Evolutionary conservation across 2,888 invertebrate species (phyloP), one percentile per base, ranked within the genome.

Genomic region (Phasia obesa): DNA sequence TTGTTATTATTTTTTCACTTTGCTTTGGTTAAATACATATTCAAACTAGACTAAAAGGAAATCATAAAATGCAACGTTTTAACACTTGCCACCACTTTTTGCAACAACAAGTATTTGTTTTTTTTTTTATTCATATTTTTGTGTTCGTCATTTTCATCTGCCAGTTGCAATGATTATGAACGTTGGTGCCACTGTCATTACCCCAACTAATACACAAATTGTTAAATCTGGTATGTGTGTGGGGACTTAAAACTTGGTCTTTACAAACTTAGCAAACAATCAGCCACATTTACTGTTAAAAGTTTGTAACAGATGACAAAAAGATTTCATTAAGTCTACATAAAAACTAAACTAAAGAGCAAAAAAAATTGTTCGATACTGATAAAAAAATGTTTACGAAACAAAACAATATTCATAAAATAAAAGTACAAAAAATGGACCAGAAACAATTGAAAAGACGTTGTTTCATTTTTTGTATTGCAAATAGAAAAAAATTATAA

Each of bases 291-390:
- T 49, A 83, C 85, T 85, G 85, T 84, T 85, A 81, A 85, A 86
- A 86, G 55, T 81, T 85, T 73, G 51, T 78, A 78, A 87, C 86
- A 89, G 87, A 89, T 88, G 89, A 89, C 88, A 88, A 89, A 89
- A 89, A 88, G 89, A 89, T 89, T 89, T 89, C 88, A 89, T 89
- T 89, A 89, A 88, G 88, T 88, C 87, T 86, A 85, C 86, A 76
- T 75, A 57, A 77, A 77, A 69, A 76, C 67, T 44, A 31, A 81
- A 74, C 86, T 84, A 35, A 55, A 75, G 69, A 75, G 60, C 53
- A 71, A 62, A 67, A 69, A 74, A 69, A 44, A 60, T 19, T 42
- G n/a, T 51, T 44, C 35, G 3, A 55, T n/a, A 44, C 23, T 51
- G 23, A 25, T 5, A 73, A 53, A 53, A 42, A 73, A 31, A 17